Conservation (phyloP, 2,888 invertebrate genomes). For the Metalampra italica region DNA sequence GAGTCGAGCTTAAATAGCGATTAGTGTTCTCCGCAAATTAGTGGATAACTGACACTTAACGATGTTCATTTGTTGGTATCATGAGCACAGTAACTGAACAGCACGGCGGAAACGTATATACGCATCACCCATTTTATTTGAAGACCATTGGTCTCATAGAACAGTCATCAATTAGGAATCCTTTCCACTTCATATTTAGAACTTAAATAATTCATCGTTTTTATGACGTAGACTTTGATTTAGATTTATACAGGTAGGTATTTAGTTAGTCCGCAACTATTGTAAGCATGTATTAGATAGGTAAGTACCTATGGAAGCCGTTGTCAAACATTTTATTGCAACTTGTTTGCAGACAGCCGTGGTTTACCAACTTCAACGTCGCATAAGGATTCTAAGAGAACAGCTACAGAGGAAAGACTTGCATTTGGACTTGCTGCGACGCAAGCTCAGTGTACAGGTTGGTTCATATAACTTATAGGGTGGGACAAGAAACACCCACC, state of each 20-base stretch:
- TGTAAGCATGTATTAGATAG: no score
- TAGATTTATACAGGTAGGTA: no score
- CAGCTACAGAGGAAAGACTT: constrained; percentile 95
- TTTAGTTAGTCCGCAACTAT: no score
- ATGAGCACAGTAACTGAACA: constrained; percentile 22
- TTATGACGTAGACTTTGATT: no score
- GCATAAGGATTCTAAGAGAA: constrained; percentile 91
- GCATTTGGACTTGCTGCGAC: constrained; percentile 91
- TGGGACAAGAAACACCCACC: no score
- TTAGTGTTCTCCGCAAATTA: constrained; percentile 26
- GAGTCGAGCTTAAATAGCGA: constrained; percentile 18
- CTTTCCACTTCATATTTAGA: not conserved
- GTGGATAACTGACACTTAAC: constrained; percentile 20
- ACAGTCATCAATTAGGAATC: not conserved
- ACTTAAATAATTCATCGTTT: no score
- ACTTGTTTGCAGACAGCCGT: constrained; percentile 82
- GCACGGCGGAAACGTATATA: constrained; percentile 21
- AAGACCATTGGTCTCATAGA: not conserved
- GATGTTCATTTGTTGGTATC: constrained; percentile 12
- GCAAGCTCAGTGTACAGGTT: constrained; percentile 92
- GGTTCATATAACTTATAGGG: not conserved
- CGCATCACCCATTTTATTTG: constrained; percentile 19
- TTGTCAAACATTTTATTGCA: not conserved
- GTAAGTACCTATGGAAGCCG: no score
- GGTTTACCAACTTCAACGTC: constrained; percentile 93